Evolutionary conservation across 2,113 vertebrate genomes (phyloP).

Genomic region (Tenebrosternarchus preto): DNA sequence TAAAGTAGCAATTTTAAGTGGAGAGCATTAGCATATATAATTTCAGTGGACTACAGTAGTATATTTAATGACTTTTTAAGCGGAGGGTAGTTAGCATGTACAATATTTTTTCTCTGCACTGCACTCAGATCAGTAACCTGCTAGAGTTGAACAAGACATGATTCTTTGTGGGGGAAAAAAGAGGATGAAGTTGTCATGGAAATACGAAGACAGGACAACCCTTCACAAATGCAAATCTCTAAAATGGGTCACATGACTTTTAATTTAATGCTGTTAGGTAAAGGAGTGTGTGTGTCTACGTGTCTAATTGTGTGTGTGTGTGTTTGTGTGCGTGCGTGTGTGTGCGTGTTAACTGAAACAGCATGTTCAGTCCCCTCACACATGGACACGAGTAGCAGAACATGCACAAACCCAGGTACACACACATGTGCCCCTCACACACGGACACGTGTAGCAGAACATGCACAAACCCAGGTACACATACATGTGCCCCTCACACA

Average conservation of each 20-base stretch:
- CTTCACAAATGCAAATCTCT: constrained; percentile 35
- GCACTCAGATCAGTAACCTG: not conserved
- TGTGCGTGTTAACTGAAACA: no score
- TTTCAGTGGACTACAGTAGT: no score
- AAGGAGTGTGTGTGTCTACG: not conserved
- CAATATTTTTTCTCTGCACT: not conserved
- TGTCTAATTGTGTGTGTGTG: no score
- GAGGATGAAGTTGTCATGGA: not conserved
- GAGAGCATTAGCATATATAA: not conserved
- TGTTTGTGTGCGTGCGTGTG: no score
- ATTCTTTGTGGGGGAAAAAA: not conserved
- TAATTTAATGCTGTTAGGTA: no score
- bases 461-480: no score
- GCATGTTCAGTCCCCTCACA: no score
- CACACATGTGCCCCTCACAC: no score
- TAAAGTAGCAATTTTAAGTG: not conserved
- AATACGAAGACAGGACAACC: not conserved
- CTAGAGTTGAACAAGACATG: not conserved
- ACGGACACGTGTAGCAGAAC: no score
- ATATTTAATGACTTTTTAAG: not conserved
- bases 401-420: no score
- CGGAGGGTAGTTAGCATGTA: not conserved
- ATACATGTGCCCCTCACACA: no score
- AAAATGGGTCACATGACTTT: constrained; percentile 20
- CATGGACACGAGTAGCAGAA: no score